Evolutionary conservation across 2,888 invertebrate genomes (phyloP).

Genomic region (Pseudolycoriella hygida): DNA sequence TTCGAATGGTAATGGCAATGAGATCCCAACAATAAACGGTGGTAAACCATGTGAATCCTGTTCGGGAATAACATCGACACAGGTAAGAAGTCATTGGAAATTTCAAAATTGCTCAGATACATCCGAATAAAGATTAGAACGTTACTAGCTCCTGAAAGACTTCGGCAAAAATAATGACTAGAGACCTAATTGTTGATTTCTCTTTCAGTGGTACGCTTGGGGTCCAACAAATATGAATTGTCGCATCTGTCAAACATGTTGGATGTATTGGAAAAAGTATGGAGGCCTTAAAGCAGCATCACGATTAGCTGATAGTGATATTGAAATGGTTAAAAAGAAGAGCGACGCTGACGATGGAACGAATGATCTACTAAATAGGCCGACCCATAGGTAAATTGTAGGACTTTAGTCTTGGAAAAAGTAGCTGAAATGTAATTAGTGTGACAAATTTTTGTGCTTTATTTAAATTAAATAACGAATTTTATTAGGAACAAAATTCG

Average conservation of each 20-base stretch:
- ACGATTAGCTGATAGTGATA: constrained; percentile 31
- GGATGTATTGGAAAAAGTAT: constrained; percentile 97
- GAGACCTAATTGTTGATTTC: constrained; percentile 41
- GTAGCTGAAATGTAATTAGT: too few species aligned
- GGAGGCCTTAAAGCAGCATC: constrained; percentile 81
- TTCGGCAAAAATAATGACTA: too few species aligned
- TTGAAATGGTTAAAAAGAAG: constrained; percentile 30
- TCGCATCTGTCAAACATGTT: constrained; percentile 84
- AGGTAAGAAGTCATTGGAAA: constrained; percentile 23
- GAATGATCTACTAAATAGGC: constrained; percentile 27
- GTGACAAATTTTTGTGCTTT: too few species aligned
- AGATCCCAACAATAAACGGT: constrained; percentile 34
- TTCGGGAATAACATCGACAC: constrained; percentile 36
- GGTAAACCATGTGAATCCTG: constrained; percentile 77
- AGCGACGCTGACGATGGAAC: constrained; percentile 33
- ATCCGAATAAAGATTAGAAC: too few species aligned
- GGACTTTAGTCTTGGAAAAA: too few species aligned
- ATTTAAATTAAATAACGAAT: too few species aligned
- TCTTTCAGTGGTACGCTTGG: constrained; percentile 90
- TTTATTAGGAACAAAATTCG: too few species aligned
- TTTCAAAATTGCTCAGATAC: too few species aligned
- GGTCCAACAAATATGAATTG: constrained; percentile 85
- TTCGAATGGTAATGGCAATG: constrained; percentile 39
- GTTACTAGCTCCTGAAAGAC: too few species aligned
- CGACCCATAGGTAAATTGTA: constrained; percentile 20